phyloP scores from a whole-genome alignment of 2,888 invertebrate species.

The Shargacucullia verbasci region DNA sequence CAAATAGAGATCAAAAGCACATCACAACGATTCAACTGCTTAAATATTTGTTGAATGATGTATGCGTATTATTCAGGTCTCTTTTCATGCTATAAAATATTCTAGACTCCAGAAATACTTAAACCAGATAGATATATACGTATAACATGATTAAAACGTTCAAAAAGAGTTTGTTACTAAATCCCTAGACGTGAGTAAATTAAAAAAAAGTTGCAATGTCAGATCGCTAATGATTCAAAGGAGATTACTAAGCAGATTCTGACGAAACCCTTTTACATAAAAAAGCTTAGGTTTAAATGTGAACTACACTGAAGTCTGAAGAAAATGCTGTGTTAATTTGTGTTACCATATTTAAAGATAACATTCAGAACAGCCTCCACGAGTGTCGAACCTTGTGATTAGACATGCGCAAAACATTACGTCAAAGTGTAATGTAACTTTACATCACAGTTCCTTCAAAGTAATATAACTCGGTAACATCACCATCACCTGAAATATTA shows the following conservation, averaged over 20 bases:
- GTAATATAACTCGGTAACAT: too few relatives aligned
- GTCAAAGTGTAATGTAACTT: too few relatives aligned
- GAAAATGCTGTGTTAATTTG: too few relatives aligned
- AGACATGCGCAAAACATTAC: too few relatives aligned
- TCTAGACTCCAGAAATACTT: too few relatives aligned
- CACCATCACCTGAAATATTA: too few relatives aligned
- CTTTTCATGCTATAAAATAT: too few relatives aligned
- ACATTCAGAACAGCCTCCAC: too few relatives aligned
- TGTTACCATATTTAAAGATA: too few relatives aligned
- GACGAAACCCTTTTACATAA: constrained; percentile 3
- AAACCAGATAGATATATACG: too few relatives aligned
- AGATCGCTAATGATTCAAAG: constrained; percentile 29
- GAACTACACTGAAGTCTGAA: background rate
- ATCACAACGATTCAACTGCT: background rate
- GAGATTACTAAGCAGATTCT: constrained; percentile 27
- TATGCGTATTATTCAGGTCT: background rate
- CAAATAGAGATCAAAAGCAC: constrained; percentile 4
- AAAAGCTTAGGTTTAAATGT: constrained; percentile 7
- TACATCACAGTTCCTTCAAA: too few relatives aligned
- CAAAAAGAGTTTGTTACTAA: constrained; percentile 5
- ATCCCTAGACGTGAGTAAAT: constrained; percentile 11
- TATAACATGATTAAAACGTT: background rate
- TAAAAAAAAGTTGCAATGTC: constrained; percentile 19
- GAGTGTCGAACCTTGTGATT: too few relatives aligned
- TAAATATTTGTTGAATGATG: background rate